Evolutionary conservation across 2,113 vertebrate species (phyloP).

Genomic region (Dromiciops gliroides): DNA sequence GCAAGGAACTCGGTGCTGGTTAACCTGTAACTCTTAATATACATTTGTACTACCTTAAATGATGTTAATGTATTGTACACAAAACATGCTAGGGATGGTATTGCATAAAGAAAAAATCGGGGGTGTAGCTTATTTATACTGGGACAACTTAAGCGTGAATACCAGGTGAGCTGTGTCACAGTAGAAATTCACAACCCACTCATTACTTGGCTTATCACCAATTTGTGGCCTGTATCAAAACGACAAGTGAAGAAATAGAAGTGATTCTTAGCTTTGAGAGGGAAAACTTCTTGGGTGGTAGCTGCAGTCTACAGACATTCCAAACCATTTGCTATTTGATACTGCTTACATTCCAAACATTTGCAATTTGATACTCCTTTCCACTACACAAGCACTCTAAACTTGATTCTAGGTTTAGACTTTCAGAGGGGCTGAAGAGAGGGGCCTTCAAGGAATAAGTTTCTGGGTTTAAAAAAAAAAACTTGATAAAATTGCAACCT

Average conservation of each 20-base stretch:
- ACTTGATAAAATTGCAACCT: not conserved
- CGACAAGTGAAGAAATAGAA: not conserved
- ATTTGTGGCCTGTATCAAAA: not conserved
- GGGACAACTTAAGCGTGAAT: not conserved
- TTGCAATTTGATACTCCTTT: not conserved
- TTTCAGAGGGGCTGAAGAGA: not conserved
- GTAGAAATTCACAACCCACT: not conserved
- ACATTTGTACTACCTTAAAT: not conserved
- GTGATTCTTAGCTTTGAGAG: not conserved
- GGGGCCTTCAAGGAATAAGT: not conserved
- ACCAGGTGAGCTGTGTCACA: not conserved
- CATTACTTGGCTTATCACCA: not conserved
- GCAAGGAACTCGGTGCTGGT: not conserved
- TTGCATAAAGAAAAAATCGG: not conserved
- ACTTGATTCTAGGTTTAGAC: not conserved
- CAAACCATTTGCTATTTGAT: not conserved
- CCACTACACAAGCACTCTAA: not conserved
- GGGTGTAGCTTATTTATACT: not conserved
- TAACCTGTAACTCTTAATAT: not conserved
- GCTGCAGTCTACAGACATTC: not conserved
- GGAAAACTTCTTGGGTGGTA: not conserved
- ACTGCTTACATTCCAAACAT: not conserved
- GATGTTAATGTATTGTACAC: not conserved
- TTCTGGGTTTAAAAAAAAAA: not conserved
- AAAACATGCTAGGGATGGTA: not conserved